These are phyloP conservation scores for Vultur gryphus DNA, from an alignment of 2,797 vertebrate genomes.

Conservation along the genomic window DNA sequence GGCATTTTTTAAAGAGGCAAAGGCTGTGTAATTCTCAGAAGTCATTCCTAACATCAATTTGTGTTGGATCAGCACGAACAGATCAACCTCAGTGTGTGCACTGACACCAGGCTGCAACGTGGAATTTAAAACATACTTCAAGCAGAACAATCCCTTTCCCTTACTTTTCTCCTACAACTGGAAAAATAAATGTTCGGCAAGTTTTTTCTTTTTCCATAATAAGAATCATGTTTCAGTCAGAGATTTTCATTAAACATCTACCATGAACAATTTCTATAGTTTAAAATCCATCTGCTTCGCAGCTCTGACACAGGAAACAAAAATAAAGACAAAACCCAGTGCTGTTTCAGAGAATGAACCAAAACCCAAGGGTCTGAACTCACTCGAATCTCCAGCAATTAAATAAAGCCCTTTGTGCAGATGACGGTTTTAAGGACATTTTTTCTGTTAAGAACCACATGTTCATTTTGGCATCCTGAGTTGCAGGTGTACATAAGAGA, in stretches of 20 bases:
- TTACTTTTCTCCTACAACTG: not conserved
- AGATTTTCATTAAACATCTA: not conserved
- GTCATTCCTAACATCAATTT: not conserved
- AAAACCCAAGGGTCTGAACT: not conserved
- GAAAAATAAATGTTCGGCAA: not conserved
- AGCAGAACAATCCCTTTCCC: not conserved
- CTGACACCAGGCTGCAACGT: not conserved
- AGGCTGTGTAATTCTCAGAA: not conserved
- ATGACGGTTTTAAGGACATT: not conserved
- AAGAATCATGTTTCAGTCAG: not conserved
- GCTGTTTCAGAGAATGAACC: not conserved
- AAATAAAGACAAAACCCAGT: not conserved
- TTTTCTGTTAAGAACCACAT: not conserved
- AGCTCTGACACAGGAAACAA: slow-evolving; percentile 7
- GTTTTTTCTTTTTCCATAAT: not conserved
- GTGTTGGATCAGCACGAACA: not conserved
- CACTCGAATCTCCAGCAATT: not conserved
- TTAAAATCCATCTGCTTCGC: slow-evolving; percentile 27
- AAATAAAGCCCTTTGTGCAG: not conserved
- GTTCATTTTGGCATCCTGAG: not conserved
- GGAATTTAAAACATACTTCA: not conserved
- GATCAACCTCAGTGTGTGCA: not conserved
- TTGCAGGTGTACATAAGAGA: not conserved
- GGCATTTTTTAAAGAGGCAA: not conserved
- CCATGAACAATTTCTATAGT: not conserved